Conservation (phyloP, 2,797 vertebrate species). For the Agapornis canus region DNA sequence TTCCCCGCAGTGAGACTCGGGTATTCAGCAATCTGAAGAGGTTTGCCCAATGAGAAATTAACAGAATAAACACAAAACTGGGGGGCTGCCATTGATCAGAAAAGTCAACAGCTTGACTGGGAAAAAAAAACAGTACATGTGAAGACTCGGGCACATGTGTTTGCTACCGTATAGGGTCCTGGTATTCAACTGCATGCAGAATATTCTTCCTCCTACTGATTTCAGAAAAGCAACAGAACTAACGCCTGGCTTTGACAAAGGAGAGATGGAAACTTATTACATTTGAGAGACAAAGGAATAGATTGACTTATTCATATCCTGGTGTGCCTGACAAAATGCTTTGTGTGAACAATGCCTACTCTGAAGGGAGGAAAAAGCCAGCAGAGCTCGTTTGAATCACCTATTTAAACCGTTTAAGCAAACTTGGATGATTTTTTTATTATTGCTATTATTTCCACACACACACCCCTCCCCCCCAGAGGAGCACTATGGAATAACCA, state of each 20-base stretch:
- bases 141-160: background rate
- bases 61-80: conserved; percentile 10
- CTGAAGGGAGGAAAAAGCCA: conserved; percentile 36
- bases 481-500: background rate
- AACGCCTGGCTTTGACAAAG: conserved; percentile 13
- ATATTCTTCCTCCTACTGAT: background rate
- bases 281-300: conserved; percentile 47
- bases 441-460: background rate
- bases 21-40: background rate
- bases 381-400: conserved; percentile 42
- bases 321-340: conserved; percentile 28
- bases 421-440: background rate
- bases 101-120: background rate
- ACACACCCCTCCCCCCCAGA: background rate
- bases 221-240: conserved; percentile 30
- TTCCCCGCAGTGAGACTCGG: background rate
- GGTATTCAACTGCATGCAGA: background rate
- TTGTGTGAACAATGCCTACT: conserved; percentile 29
- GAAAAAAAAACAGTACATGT: background rate
- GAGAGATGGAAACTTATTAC: conserved; percentile 25
- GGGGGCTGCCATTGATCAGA: background rate
- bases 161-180: background rate
- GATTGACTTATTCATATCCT: conserved; percentile 50
- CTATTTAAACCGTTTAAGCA: conserved; percentile 25
- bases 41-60: background rate